phyloP scores from a whole-genome alignment of 2,113 vertebrate genomes.

The Xiphophorus maculatus region DNA sequence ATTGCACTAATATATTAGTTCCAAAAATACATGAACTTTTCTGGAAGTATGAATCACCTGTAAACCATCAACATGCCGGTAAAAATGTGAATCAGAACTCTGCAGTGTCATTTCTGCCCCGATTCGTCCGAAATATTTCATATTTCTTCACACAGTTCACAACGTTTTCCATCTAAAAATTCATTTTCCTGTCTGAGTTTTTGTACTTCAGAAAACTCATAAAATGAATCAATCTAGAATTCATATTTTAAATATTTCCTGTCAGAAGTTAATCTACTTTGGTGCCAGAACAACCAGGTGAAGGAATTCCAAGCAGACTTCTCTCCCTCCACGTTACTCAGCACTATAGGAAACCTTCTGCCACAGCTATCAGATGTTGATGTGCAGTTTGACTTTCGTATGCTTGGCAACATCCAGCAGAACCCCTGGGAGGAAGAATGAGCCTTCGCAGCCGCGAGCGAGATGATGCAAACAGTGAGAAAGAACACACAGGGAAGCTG shows the following conservation, averaged over 20 bases:
- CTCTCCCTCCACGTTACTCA: neutral
- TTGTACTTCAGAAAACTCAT: too few species aligned
- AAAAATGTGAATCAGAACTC: neutral
- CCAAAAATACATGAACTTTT: too few species aligned
- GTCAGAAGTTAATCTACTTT: neutral
- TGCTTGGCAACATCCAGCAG: slow-evolving; percentile 16
- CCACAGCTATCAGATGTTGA: neutral
- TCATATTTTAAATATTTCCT: neutral
- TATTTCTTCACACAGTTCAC: too few species aligned
- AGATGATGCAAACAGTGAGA: slow-evolving; percentile 38
- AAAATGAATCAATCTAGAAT: too few species aligned
- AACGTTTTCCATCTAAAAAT: too few species aligned
- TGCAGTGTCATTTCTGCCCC: too few species aligned
- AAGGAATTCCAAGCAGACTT: neutral
- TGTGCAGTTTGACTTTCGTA: slow-evolving; percentile 9
- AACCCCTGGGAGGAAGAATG: neutral
- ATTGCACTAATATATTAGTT: neutral
- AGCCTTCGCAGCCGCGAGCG: neutral
- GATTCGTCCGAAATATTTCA: too few species aligned
- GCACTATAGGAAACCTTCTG: neutral
- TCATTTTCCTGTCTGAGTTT: too few species aligned
- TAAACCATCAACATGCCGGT: neutral
- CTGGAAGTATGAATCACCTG: neutral
- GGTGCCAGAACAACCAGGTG: neutral
- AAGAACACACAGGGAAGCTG: slow-evolving; percentile 11